A percentile compares a stretch with the other conserved stretches of the same genome.
These are phyloP conservation scores for Agrilus biguttatus DNA, from an alignment of 2,888 invertebrate genomes.

Conservation along the genomic window DNA sequence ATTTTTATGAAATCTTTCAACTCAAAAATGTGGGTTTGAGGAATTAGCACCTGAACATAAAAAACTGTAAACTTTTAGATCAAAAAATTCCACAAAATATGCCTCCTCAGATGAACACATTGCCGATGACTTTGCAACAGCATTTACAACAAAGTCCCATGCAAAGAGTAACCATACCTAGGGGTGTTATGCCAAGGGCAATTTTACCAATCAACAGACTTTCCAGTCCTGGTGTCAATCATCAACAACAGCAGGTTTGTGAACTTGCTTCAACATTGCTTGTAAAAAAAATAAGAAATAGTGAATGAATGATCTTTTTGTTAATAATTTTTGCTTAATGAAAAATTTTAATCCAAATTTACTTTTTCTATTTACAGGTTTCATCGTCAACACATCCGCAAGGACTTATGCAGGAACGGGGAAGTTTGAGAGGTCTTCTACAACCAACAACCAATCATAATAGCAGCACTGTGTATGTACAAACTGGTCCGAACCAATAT, in stretches of 20 bases:
- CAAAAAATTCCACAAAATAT: conserved; percentile 22
- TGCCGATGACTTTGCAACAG: conserved; percentile 12
- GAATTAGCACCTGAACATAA: background rate
- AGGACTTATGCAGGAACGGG: conserved; percentile 28
- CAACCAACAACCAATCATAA: conserved; percentile 18
- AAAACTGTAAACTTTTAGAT: conserved; percentile 6
- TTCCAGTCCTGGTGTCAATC: conserved; percentile 8
- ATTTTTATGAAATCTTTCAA: background rate
- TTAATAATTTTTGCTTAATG: too few relatives aligned
- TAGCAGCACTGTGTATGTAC: conserved; percentile 26
- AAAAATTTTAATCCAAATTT: too few relatives aligned
- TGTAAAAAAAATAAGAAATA: too few relatives aligned
- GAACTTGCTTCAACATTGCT: background rate
- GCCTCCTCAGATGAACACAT: conserved; percentile 11
- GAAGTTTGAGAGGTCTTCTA: conserved; percentile 28
- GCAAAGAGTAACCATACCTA: conserved; percentile 10
- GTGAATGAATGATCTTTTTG: too few relatives aligned
- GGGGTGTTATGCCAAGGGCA: conserved; percentile 6
- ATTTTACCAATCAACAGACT: conserved; percentile 8
- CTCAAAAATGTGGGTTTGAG: conserved; percentile 2
- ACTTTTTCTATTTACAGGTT: conserved; percentile 22
- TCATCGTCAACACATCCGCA: conserved; percentile 48
- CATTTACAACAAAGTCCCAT: conserved; percentile 11
- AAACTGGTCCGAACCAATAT: conserved; percentile 30
- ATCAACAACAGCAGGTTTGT: conserved; percentile 12